Conservation (phyloP, 1,140 invertebrate genomes). For the Mesaphorura yosii region DNA sequence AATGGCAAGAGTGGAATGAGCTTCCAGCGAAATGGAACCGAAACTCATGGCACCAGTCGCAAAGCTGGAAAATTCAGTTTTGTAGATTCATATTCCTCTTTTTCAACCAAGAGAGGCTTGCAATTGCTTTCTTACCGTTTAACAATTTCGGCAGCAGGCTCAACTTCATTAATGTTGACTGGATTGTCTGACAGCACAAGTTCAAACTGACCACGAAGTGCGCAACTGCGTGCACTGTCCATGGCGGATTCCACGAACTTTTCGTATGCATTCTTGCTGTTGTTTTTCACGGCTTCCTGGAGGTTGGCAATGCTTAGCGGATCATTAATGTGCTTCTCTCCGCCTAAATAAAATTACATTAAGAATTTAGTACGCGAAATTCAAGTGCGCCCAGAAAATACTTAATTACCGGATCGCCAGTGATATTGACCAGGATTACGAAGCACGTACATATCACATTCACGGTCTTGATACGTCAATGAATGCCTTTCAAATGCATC, state of each 20-base stretch:
- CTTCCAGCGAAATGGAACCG: slow-evolving; percentile 84
- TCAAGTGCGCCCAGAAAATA: not conserved
- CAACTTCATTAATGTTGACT: slow-evolving; percentile 77
- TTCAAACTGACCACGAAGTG: slow-evolving; percentile 83
- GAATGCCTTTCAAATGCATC: slow-evolving; percentile 77
- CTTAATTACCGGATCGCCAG: slow-evolving; percentile 14
- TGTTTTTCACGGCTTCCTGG: slow-evolving; percentile 76
- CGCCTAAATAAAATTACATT: slow-evolving; percentile 47
- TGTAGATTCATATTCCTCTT: no score
- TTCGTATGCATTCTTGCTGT: slow-evolving; percentile 72
- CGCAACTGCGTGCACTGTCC: slow-evolving; percentile 75
- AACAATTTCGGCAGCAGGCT: slow-evolving; percentile 85
- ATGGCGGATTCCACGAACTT: slow-evolving; percentile 76
- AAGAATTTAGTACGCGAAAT: not conserved
- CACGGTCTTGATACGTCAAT: slow-evolving; percentile 58
- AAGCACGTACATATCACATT: slow-evolving; percentile 61
- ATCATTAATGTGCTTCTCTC: slow-evolving; percentile 97
- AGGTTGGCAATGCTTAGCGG: slow-evolving; percentile 83
- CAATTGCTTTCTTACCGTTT: no score
- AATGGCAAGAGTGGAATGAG: slow-evolving; percentile 84
- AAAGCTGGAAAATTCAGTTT: no score
- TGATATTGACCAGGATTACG: slow-evolving; percentile 77
- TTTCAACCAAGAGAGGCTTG: no score
- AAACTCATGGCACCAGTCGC: slow-evolving; percentile 74
- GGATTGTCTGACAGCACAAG: slow-evolving; percentile 60